Evolutionary conservation across 2,797 vertebrate species (phyloP), one percentile per base, ranked within the genome.

Genomic region (Sebastiscus albofasciatus): DNA sequence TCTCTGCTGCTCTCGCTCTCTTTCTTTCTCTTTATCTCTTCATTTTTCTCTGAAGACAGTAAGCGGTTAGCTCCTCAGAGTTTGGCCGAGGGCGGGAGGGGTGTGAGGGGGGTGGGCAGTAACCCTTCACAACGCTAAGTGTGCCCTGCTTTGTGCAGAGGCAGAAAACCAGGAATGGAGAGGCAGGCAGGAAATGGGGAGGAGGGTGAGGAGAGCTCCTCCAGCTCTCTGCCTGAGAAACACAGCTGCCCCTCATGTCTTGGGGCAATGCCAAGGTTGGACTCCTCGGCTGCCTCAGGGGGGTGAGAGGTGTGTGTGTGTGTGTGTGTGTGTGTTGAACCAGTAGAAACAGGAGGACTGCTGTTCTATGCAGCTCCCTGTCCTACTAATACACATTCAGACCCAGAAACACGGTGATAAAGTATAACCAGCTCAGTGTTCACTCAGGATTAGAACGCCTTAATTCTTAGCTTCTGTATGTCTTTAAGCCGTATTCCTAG

Each of bases 231-330:
- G 85, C 83, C 85, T 92, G 89, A 90, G 91, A 91, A 92, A 91
- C 92, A 90, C 92, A 94, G 93, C 93, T 94, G 93, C 91, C 94
- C 91, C 91, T 93, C 90, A 84, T 90, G 89, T 93, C 85, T 89
- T 93, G 89, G 90, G 88, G 89, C 83, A 65, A 52, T 85, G 91
- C 93, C 94, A 93, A 81, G 67, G 74, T 81, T 80, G 81, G 91
- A 89, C 88, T 90, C 89, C 88, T 86, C 72, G 14, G 75, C 77
- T 77, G 88, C 86, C 84, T 85, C 67, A 2, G 79, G 76, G 27
- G 68, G 75, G 61, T 42, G 86, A 26, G 77, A 56, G 66, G 77
- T 70, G 82, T 54, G 77, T 72, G 82, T 72, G 70, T 69, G 71
- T 60, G 75, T 65, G 73, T 68, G 34, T 22, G 72, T 65, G 72